Conservation (phyloP, 1,140 invertebrate species). For the Spodoptera frugiperda region DNA sequence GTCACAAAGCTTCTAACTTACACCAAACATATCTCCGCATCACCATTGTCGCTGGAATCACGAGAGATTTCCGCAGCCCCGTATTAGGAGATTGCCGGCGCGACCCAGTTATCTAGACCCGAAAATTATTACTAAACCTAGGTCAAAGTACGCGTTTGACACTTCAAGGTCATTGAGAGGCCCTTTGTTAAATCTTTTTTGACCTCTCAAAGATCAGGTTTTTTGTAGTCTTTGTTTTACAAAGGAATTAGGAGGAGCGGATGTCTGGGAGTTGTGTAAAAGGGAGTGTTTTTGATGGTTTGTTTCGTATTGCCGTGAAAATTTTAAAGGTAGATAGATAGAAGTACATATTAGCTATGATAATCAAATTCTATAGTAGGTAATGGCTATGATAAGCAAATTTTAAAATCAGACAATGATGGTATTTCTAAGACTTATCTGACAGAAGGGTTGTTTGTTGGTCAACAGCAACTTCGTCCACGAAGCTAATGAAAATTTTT, state of each 20-base stretch:
- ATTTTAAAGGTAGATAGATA: no score
- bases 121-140: slow-evolving; percentile 24
- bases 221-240: background rate
- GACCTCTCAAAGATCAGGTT: background rate
- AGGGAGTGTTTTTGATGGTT: no score
- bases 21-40: background rate
- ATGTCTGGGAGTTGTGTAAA: background rate
- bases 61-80: slow-evolving; percentile 22
- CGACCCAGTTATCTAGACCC: slow-evolving; percentile 37
- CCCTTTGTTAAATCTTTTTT: background rate
- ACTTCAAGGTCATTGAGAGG: slow-evolving; percentile 5
- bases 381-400: no score
- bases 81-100: slow-evolving; percentile 34
- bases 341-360: no score
- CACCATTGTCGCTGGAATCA: slow-evolving; percentile 18
- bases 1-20: background rate
- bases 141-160: slow-evolving; percentile 23
- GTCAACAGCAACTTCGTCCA: no score
- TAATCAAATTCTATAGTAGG: no score
- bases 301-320: no score
- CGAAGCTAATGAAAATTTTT: no score
- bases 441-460: no score
- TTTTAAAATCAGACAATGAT: no score
- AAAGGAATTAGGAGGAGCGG: background rate
- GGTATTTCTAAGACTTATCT: no score